A percentile compares a stretch with the other conserved stretches of the same genome.
These are phyloP conservation scores for Prochilodus magdalenae DNA, from an alignment of 2,113 vertebrate species.

Conservation along the genomic window DNA sequence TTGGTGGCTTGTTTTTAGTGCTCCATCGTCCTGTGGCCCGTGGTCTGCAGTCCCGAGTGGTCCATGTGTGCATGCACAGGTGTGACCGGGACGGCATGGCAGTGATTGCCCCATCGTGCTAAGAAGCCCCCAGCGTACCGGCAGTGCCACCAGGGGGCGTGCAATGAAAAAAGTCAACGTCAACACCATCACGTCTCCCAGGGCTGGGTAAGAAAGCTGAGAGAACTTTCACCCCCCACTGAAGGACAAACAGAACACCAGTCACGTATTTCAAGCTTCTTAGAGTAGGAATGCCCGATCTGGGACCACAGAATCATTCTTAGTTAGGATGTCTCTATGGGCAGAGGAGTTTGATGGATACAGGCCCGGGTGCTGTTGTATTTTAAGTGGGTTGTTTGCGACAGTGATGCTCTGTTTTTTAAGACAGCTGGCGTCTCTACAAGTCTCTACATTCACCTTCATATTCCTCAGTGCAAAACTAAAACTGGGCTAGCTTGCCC, in stretches of 20 bases:
- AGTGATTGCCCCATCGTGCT: constrained; percentile 82
- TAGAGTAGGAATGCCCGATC: no score
- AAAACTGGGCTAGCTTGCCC: no score
- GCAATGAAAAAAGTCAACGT: constrained; percentile 89
- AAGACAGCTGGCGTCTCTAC: no score
- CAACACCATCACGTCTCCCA: constrained; percentile 95
- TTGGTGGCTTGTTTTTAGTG: constrained; percentile 78
- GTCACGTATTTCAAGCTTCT: constrained; percentile 52
- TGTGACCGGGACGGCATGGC: constrained; percentile 93
- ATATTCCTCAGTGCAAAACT: no score
- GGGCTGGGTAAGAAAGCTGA: constrained; percentile 86
- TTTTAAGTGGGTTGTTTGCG: no score
- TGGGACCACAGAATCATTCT: no score
- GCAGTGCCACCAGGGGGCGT: constrained; percentile 88
- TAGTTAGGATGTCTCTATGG: no score
- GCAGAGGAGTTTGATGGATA: no score
- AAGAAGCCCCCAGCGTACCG: constrained; percentile 89
- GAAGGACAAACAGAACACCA: constrained; percentile 50
- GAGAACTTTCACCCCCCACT: constrained; percentile 60
- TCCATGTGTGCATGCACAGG: constrained; percentile 95
- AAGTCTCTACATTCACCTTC: no score
- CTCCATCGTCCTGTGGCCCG: constrained; percentile 91
- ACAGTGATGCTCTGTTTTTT: no score
- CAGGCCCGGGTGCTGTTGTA: no score
- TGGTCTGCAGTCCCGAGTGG: constrained; percentile 93